phyloP scores from a whole-genome alignment of 2,888 invertebrate species.

The Parochlus steinenii region DNA sequence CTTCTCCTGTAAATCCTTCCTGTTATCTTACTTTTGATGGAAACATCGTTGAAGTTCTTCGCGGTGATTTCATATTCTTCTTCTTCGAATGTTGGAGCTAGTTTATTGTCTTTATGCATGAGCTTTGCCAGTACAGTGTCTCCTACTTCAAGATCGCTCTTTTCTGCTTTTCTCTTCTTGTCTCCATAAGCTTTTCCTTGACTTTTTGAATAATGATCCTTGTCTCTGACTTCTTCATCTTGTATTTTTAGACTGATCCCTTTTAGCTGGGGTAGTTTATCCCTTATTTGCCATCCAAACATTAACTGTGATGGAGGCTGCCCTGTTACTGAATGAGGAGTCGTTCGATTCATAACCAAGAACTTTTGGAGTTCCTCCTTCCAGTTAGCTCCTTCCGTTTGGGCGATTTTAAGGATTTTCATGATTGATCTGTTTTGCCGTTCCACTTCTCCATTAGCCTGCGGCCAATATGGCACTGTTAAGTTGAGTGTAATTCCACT shows the following conservation, averaged over 20 bases:
- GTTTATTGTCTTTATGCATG: too few relatives aligned
- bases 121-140: background rate
- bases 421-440: constrained; percentile 15
- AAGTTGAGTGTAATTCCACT: constrained; percentile 13
- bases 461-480: constrained; percentile 16
- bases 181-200: background rate
- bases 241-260: background rate
- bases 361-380: constrained; percentile 14
- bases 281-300: background rate
- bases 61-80: too few relatives aligned
- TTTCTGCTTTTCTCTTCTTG: background rate
- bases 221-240: background rate
- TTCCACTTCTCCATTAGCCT: constrained; percentile 16
- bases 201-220: background rate
- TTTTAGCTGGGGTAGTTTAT: background rate
- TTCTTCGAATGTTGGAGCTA: too few relatives aligned
- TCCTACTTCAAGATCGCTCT: background rate
- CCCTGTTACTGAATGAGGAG: background rate
- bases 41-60: too few relatives aligned
- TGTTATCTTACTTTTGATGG: too few relatives aligned
- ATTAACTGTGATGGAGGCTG: background rate
- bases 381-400: constrained; percentile 13
- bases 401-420: constrained; percentile 15
- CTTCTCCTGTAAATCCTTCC: too few relatives aligned
- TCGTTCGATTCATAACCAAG: too few relatives aligned